phyloP scores from a whole-genome alignment of 2,113 vertebrate genomes.

The Lathamus discolor region DNA sequence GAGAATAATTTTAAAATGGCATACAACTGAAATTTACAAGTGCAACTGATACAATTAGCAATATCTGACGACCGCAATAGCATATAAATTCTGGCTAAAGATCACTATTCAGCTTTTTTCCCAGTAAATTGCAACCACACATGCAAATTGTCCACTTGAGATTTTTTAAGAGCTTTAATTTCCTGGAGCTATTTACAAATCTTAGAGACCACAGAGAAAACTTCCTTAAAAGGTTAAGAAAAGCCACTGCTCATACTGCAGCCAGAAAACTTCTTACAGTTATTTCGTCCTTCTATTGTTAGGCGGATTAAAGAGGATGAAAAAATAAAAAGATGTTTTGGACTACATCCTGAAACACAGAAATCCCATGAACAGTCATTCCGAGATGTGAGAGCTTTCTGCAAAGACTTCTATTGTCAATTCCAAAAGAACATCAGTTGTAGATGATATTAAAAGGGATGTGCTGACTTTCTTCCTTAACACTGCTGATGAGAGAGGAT shows the following conservation, averaged over 20 bases:
- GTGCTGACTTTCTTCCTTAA: background rate
- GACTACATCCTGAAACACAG: background rate
- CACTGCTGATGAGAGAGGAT: background rate
- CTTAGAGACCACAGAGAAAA: background rate
- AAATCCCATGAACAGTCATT: background rate
- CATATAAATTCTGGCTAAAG: background rate
- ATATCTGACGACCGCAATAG: background rate
- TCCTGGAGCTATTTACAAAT: conserved; percentile 26
- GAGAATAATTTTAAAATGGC: background rate
- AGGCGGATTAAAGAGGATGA: background rate
- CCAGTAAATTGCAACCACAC: background rate
- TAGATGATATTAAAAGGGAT: background rate
- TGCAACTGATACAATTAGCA: background rate
- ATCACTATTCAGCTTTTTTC: background rate
- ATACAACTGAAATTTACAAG: background rate
- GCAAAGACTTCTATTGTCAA: background rate
- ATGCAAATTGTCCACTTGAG: background rate
- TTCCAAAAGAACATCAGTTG: background rate
- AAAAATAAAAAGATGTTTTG: background rate
- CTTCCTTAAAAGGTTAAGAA: conserved; percentile 58
- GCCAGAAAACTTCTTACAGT: background rate
- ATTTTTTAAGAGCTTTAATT: conserved; percentile 31
- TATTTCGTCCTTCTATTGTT: background rate
- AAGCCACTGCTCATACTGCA: conserved; percentile 4
- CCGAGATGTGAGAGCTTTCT: background rate